phyloP scores from a whole-genome alignment of 2,797 vertebrate species.

The Arnoldichthys spilopterus region DNA sequence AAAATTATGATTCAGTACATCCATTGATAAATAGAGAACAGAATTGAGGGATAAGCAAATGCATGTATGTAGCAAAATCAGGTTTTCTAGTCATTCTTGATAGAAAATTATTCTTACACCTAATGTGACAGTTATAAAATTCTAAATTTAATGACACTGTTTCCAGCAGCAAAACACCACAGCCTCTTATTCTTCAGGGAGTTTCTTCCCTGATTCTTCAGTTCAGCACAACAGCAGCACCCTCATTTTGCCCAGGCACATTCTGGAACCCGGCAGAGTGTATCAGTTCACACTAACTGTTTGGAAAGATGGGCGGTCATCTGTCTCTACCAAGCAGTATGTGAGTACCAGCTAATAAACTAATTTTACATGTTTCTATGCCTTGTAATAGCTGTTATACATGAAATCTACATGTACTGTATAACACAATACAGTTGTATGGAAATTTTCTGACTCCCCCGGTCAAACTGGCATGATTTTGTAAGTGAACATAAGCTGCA shows the following conservation, averaged over 20 bases:
- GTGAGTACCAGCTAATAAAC: constrained; percentile 63
- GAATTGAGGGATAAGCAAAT: too few species aligned
- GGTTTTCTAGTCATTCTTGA: too few species aligned
- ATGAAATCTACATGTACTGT: too few species aligned
- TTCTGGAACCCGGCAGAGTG: constrained; percentile 59
- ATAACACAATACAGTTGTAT: too few species aligned
- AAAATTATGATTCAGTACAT: too few species aligned
- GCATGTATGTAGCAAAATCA: too few species aligned
- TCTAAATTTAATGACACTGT: constrained; percentile 17
- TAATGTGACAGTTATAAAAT: too few species aligned
- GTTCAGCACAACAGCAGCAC: constrained; percentile 54
- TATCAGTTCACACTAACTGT: constrained; percentile 77
- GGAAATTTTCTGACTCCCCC: too few species aligned
- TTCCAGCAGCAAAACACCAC: constrained; percentile 41
- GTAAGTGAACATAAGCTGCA: too few species aligned
- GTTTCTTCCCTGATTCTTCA: constrained; percentile 23
- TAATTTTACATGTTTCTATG: neutral
- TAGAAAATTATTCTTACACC: too few species aligned
- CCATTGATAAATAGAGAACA: too few species aligned
- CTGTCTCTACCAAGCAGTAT: constrained; percentile 70
- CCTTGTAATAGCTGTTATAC: neutral
- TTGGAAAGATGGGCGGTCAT: constrained; percentile 67
- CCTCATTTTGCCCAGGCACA: constrained; percentile 60
- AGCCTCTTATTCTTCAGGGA: constrained; percentile 3
- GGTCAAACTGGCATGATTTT: too few species aligned